A percentile compares a stretch with the other conserved stretches of the same genome.
These are phyloP conservation scores for Drosophila sucinea DNA, from an alignment of 1,140 invertebrate species.

Conservation along the genomic window DNA sequence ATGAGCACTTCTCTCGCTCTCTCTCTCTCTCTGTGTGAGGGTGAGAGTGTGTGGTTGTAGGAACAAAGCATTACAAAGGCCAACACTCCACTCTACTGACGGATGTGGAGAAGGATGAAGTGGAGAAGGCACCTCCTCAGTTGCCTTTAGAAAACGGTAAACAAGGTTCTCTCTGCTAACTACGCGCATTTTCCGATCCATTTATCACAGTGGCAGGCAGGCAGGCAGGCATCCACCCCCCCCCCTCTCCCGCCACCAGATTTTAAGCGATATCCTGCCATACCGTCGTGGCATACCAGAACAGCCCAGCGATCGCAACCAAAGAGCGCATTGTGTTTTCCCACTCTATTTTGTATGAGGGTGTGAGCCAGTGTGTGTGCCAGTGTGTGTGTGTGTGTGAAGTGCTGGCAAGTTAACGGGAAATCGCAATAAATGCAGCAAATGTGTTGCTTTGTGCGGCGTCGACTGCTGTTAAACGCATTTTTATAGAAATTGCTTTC, in stretches of 20 bases:
- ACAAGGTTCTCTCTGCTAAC: constrained; percentile 64
- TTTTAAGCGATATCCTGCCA: constrained; percentile 67
- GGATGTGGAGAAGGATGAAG: neutral
- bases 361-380: constrained; percentile 14
- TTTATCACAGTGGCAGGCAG: constrained; percentile 66
- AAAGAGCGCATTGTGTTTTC: constrained; percentile 47
- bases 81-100: constrained; percentile 6
- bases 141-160: constrained; percentile 44
- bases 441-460: constrained; percentile 77
- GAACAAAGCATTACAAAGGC: constrained; percentile 14
- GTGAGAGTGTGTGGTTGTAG: neutral
- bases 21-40: no score
- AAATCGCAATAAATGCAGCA: constrained; percentile 80
- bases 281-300: constrained; percentile 17
- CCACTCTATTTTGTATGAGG: constrained; percentile 17
- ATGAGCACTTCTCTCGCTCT: constrained; percentile 6
- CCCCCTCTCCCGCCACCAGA: constrained; percentile 23
- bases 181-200: constrained; percentile 80
- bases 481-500: constrained; percentile 78
- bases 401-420: constrained; percentile 68
- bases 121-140: constrained; percentile 2
- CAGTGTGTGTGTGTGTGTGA: constrained; percentile 19
- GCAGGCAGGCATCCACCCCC: neutral
- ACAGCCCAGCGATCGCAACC: constrained; percentile 45
- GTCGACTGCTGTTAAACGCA: constrained; percentile 67